These are phyloP conservation scores for Drosophila persimilis DNA, from an alignment of 1,140 invertebrate species.

Conservation along the genomic window DNA sequence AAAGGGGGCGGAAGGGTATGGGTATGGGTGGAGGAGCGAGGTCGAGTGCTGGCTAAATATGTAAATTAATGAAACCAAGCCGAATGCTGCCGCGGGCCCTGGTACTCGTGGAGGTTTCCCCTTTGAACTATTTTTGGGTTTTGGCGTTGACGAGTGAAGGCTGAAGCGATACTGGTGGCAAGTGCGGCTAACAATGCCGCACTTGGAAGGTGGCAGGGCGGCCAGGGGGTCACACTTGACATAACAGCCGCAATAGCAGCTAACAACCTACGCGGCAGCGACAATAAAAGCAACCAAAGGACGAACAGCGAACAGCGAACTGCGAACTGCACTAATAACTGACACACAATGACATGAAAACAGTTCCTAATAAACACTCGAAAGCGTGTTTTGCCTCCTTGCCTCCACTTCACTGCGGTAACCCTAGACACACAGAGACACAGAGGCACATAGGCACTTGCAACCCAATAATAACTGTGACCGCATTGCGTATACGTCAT, in stretches of 20 bases:
- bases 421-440: background rate
- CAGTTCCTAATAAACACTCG: constrained; percentile 49
- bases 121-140: constrained; percentile 74
- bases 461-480: constrained; percentile 66
- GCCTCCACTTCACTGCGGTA: background rate
- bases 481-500: constrained; percentile 76
- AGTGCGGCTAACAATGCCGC: constrained; percentile 53
- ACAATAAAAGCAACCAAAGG: constrained; percentile 50
- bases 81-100: constrained; percentile 39
- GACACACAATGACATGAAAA: constrained; percentile 41
- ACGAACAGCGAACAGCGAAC: constrained; percentile 31
- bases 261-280: constrained; percentile 26
- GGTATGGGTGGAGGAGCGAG: background rate
- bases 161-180: constrained; percentile 22
- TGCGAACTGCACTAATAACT: constrained; percentile 69
- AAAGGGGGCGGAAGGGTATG: background rate
- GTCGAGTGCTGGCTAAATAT: constrained; percentile 68
- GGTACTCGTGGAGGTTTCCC: constrained; percentile 3
- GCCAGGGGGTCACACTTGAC: constrained; percentile 57
- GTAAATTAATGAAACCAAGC: constrained; percentile 70
- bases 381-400: constrained; percentile 11
- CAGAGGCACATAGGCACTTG: background rate
- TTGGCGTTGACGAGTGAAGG: constrained; percentile 50
- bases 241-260: constrained; percentile 62
- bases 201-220: background rate